Base-by-base conservation (phyloP, 2,888 invertebrate genomes). In the Nomada fucata region DNA sequence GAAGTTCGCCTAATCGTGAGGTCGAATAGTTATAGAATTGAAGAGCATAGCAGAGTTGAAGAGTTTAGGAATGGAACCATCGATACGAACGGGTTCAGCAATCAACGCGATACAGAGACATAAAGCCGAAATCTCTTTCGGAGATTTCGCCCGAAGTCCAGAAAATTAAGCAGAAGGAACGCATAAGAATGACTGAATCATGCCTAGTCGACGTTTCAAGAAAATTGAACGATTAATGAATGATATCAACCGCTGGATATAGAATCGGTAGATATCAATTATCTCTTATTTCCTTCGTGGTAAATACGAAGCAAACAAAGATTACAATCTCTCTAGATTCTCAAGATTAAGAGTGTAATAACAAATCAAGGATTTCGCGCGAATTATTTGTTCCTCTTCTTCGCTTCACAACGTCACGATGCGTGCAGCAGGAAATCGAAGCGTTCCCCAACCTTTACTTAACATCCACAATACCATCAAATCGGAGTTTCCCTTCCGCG, bases 391-490 rank as follows among this genome's bases (percentile, higher is more conserved):
- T 65, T 50, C 26, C 1, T n/a, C 7, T 26, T 29, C 50, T 50
- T 65, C 64, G 11, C 23, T 18, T 64, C 44, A 47, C 47, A 26
- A n/a, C n/a, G 20, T 18, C 15, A n/a, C n/a, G 9, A 15, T 42
- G 36, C 20, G 18, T 11, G 23, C 53, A 55, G 15, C 15, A 42
- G 68, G 53, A 42, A 55, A 55, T 68, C 42, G 53, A 68, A 36
- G 55, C 36, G 18, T 52, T 68, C 36, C 42, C 23, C 67, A 36
- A 52, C 52, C 15, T 15, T 15, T 29, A 20, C n/a, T 20, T 53
- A 11, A n/a, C 26, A 29, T 36, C 36, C 36, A 42, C 20, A 10
- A 26, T 53, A 10, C 13, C 15, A 9, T 55, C 11, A 42, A 55
- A 15, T 69, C 23, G 7, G 44, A 57, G 11, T 18, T 18, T 20